Evolutionary conservation across 1,140 invertebrate genomes (phyloP).

Genomic region (Nasonia longicornis): DNA sequence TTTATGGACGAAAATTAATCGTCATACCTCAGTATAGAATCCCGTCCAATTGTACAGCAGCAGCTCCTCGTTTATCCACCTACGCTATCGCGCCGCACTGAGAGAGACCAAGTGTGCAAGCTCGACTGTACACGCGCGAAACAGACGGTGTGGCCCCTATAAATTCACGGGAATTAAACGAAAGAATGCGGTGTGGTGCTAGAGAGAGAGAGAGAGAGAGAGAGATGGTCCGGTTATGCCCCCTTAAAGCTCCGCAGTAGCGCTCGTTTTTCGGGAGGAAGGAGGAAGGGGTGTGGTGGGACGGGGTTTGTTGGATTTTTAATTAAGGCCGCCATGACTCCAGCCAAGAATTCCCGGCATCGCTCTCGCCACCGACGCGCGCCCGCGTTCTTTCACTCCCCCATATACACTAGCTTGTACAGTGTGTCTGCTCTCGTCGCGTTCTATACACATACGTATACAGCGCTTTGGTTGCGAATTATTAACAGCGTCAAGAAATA

Average conservation of each 20-base stretch:
- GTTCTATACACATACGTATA: neutral
- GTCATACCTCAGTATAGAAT: too few relatives aligned
- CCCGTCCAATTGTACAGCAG: too few relatives aligned
- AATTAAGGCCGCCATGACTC: constrained; percentile 69
- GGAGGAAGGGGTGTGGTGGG: constrained; percentile 32
- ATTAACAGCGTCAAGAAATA: neutral
- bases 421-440: neutral
- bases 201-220: constrained; percentile 13
- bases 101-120: neutral
- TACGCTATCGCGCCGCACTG: too few relatives aligned
- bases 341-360: constrained; percentile 67
- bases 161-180: constrained; percentile 71
- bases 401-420: neutral
- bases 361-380: constrained; percentile 37
- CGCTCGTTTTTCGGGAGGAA: constrained; percentile 50
- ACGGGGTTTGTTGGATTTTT: constrained; percentile 69
- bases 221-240: constrained; percentile 44
- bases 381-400: constrained; percentile 17
- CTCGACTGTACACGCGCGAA: neutral
- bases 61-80: too few relatives aligned
- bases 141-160: constrained; percentile 53
- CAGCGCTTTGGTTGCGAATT: too few relatives aligned
- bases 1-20: too few relatives aligned
- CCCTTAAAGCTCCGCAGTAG: constrained; percentile 55
- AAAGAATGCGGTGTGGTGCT: constrained; percentile 68